Evolutionary conservation across 2,797 vertebrate genomes (phyloP), one percentile per base, ranked within the genome.

Genomic region (Agapornis canus): DNA sequence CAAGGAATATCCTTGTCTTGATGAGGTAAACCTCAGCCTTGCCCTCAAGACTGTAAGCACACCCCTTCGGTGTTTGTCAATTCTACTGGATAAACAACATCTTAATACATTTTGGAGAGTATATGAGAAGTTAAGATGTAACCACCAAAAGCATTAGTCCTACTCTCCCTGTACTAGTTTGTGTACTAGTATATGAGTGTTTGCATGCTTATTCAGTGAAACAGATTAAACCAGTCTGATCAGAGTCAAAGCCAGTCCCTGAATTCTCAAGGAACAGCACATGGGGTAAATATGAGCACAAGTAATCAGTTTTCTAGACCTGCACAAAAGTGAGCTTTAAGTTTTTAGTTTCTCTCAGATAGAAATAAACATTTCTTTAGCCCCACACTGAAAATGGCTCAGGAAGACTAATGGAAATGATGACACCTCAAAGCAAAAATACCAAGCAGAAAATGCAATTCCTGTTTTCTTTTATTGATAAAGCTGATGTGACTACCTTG

Each of bases 391-490:
- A 37, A 35, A 77, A 65, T 3, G 49, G 15, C 22, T 51, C 8
- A 29, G 52, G 47, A 56, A 29, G 42, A 51, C 14, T 9, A 26
- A 45, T 45, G 31, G 18, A 66, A 76, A 43, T 1, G 57, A 29
- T 7, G 13, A 16, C 6, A 27, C 63, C 49, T 65, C 25, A 39
- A 73, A 65, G 78, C 25, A 65, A 78, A 94, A 81, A 7, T 22
- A 78, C 84, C 7, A 75, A 35, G 49, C 77, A 82, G 68, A 78
- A 92, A 56, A 60, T 13, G 0, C 4, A 16, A 72, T 86, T 98
- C 97, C 97, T 97, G 98, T 98, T 99, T 97, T 98, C 98, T 97
- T 99, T 99, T 99, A 99, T 98, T 99, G 98, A 98, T 98, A 98
- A 97, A 98, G 96, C 98, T 98, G 98, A 98, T 90, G 98, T 98